Evolutionary conservation across 2,888 invertebrate species (phyloP), one percentile per base, ranked within the genome.

Genomic region (Entomobrya proxima): DNA sequence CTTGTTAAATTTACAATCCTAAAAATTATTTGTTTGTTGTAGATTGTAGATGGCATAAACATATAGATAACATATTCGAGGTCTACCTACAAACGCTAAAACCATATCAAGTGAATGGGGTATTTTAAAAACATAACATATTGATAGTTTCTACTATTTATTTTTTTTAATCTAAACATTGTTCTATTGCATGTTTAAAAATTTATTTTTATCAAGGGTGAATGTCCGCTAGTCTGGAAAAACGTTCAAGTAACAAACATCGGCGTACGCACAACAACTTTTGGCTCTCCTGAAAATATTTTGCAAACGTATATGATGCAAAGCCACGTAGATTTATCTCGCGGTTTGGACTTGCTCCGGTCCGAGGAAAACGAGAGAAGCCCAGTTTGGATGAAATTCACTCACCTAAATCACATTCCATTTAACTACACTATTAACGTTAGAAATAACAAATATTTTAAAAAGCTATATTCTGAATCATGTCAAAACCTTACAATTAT

Each of bases 11-110:
- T n/a, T n/a, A n/a, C n/a, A n/a, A n/a, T n/a, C n/a, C n/a, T n/a
- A n/a, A n/a, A n/a, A n/a, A n/a, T n/a, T n/a, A n/a, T n/a, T n/a
- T n/a, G n/a, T n/a, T n/a, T n/a, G n/a, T n/a, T n/a, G n/a, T n/a
- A n/a, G n/a, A 97, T 93, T 97, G 96, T 92, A 94, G 95, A 91
- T 96, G 95, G 96, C 97, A 97, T 91, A 93, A 95, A 0, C 95
- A 94, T 91, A 93, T 96, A 30, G 95, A 97, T 90, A 95, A 95
- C 89, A 92, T 97, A 37, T 96, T 96, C 93, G 93, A 94, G 89
- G 93, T 94, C 88, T 95, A 95, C 92, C 96, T 97, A 92, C 93
- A 93, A 86, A 94, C 94, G 15, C 92, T 96, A 32, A 93, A 94
- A 0, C 93, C 95, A 2, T 88, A 89, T 24, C 69, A 77, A 9